These are phyloP conservation scores for Phyto melanocephala DNA, from an alignment of 2,888 invertebrate genomes.

Conservation along the genomic window DNA sequence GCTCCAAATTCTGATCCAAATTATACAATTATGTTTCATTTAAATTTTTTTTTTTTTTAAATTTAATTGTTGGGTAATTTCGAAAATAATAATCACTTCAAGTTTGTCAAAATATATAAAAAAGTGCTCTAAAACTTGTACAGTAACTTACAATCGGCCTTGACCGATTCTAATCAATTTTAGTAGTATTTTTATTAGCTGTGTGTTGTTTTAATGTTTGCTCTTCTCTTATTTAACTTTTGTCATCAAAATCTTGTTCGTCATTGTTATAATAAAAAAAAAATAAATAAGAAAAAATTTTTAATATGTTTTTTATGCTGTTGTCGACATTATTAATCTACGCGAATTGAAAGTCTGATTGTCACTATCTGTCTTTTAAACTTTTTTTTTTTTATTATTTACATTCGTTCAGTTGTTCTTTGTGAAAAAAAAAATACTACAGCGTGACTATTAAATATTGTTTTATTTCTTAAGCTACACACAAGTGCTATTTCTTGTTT, in stretches of 20 bases:
- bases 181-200: background rate
- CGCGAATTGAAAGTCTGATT: conserved; percentile 22
- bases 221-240: conserved; percentile 10
- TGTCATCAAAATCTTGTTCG: conserved; percentile 42
- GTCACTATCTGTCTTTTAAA: conserved; percentile 2
- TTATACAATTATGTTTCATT: too few species aligned
- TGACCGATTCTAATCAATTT: conserved; percentile 7
- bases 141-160: background rate
- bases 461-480: background rate
- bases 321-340: conserved; percentile 14
- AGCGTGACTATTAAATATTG: conserved; percentile 26
- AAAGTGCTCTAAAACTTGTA: background rate
- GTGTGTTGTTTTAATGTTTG: background rate
- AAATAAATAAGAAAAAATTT: background rate
- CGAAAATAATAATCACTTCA: too few species aligned
- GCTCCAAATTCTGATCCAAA: too few species aligned
- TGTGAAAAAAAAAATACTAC: background rate
- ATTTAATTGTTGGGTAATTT: too few species aligned
- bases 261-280: conserved; percentile 33
- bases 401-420: background rate
- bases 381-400: background rate
- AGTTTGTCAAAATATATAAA: too few species aligned
- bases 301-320: conserved; percentile 7
- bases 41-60: too few species aligned
- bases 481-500: background rate